A percentile compares a stretch with the other conserved stretches of the same genome.
phyloP scores from a whole-genome alignment of 2,888 invertebrate genomes.

The Lomographa bimaculata region DNA sequence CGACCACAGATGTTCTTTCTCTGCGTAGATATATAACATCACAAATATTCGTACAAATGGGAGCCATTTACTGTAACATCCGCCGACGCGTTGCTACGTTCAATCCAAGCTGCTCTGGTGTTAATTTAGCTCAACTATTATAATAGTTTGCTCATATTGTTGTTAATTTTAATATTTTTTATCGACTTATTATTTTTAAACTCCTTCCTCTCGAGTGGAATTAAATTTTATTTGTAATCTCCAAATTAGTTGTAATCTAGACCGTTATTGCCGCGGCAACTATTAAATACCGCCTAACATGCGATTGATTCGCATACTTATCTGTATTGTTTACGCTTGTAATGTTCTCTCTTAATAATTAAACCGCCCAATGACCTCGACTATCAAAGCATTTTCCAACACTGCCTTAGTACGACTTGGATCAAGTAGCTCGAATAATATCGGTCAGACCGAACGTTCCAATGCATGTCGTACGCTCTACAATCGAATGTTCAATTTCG shows the following conservation, averaged over 20 bases:
- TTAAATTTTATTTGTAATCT: slow-evolving; percentile 66
- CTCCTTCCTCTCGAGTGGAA: slow-evolving; percentile 60
- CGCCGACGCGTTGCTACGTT: slow-evolving; percentile 54
- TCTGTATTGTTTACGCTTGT: slow-evolving; percentile 13
- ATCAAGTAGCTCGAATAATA: slow-evolving; percentile 29
- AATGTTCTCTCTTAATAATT: slow-evolving; percentile 15
- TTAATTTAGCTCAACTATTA: slow-evolving; percentile 78
- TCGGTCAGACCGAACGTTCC: slow-evolving; percentile 28
- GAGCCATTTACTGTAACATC: slow-evolving; percentile 66
- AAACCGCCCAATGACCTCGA: slow-evolving; percentile 21
- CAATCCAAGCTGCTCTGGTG: slow-evolving; percentile 80
- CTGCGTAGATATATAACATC: slow-evolving; percentile 73
- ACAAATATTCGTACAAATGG: slow-evolving; percentile 80
- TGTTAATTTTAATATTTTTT: slow-evolving; percentile 72
- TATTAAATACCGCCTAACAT: slow-evolving; percentile 53
- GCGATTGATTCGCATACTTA: slow-evolving; percentile 14
- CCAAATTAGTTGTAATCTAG: slow-evolving; percentile 67
- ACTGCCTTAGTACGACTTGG: slow-evolving; percentile 25
- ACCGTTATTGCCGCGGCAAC: slow-evolving; percentile 53
- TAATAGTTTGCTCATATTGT: slow-evolving; percentile 80
- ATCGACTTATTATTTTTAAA: slow-evolving; percentile 54
- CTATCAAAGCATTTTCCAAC: slow-evolving; percentile 20
- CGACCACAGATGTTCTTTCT: slow-evolving; percentile 63
- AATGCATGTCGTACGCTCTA: slow-evolving; percentile 19
- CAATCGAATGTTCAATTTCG: slow-evolving; percentile 20